Conservation (phyloP, 2,113 vertebrate genomes). For the Pardalotus punctatus region DNA sequence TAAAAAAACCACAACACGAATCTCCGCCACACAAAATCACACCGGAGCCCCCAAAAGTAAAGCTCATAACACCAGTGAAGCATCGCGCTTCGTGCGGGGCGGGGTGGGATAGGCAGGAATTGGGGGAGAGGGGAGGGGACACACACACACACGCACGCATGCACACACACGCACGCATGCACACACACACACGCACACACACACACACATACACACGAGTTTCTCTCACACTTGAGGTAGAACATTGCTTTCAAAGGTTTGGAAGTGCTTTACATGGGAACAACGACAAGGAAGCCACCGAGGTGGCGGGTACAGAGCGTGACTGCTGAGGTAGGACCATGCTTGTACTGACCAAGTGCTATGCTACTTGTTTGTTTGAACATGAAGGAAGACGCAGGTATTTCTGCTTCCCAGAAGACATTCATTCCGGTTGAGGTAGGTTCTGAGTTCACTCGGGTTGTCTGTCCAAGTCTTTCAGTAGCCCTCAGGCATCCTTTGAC, state of each 20-base stretch:
- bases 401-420: conserved; percentile 86
- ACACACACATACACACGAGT: not conserved
- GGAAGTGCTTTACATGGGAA: conserved; percentile 89
- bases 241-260: conserved; percentile 91
- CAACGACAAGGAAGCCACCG: not conserved
- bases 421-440: conserved; percentile 99
- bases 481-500: conserved; percentile 76
- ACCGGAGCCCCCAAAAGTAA: conserved; percentile 35
- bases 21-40: not conserved
- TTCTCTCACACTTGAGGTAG: conserved; percentile 91
- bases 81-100: not conserved
- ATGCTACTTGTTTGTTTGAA: conserved; percentile 65
- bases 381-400: conserved; percentile 77
- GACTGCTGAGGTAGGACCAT: conserved; percentile 93
- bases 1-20: not conserved
- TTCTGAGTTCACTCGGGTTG: conserved; percentile 80
- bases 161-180: not conserved
- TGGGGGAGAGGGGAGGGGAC: conserved; percentile 2
- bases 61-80: conserved; percentile 48
- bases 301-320: conserved; percentile 71
- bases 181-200: not conserved
- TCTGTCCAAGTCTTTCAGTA: conserved; percentile 74
- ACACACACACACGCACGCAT: not conserved
- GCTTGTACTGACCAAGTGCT: conserved; percentile 79
- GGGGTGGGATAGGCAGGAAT: not conserved